Evolutionary conservation across 2,797 vertebrate species (phyloP).

Genomic region (Phalloptychus januarius): DNA sequence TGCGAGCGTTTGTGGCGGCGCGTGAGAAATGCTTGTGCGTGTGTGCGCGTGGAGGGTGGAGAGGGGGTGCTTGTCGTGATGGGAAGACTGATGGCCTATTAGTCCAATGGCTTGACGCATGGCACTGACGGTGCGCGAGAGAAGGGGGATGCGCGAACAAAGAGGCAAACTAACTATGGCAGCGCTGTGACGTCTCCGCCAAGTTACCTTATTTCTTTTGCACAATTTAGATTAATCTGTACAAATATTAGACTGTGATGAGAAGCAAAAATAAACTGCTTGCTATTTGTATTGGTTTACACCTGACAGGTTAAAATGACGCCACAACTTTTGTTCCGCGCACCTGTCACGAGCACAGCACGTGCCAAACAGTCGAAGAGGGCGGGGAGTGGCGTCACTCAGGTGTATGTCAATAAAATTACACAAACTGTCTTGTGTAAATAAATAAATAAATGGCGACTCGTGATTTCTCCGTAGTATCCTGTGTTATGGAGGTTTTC

Average conservation of each 20-base stretch:
- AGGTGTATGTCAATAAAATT: conserved; percentile 39
- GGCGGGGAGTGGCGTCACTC: conserved; percentile 43
- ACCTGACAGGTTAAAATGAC: background rate
- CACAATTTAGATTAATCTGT: background rate
- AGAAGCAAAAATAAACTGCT: background rate
- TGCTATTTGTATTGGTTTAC: background rate
- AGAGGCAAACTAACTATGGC: background rate
- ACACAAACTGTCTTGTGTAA: conserved; percentile 18
- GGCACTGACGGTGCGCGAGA: conserved; percentile 17
- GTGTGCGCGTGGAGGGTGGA: conserved; percentile 3
- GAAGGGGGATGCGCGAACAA: conserved; percentile 57
- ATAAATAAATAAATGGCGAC: background rate
- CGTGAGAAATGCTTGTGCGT: conserved; percentile 11
- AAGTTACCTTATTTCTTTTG: background rate
- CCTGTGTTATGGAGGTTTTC: conserved; percentile 7
- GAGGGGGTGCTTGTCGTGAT: conserved; percentile 67
- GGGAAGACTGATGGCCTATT: conserved; percentile 71
- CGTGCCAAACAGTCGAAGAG: background rate
- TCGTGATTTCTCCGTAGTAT: conserved; percentile 9
- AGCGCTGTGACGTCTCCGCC: background rate
- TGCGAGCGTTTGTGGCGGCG: conserved; percentile 25
- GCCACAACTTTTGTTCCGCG: background rate
- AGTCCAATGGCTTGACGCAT: conserved; percentile 58
- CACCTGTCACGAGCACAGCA: conserved; percentile 28
- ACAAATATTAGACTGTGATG: background rate